A percentile compares a stretch with the other conserved stretches of the same genome.
phyloP scores from a whole-genome alignment of 2,797 vertebrate species.

The Chlorospingus flavigularis region DNA sequence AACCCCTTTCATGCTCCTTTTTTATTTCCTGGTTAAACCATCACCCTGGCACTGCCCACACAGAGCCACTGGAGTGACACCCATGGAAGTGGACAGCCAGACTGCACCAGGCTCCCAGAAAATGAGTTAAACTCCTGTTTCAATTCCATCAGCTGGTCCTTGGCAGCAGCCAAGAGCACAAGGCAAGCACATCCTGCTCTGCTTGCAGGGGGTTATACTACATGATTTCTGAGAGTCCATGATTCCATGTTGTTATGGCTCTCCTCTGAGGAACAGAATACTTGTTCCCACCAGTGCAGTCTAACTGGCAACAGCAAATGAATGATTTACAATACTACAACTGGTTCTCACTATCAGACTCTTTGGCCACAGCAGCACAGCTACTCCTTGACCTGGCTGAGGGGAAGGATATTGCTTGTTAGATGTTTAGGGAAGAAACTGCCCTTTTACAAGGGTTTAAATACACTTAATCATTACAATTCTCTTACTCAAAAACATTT shows the following conservation, averaged over 20 bases:
- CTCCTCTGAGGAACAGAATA: background rate
- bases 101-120: too few relatives aligned
- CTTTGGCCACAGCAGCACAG: background rate
- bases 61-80: background rate
- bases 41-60: background rate
- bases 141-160: rapidly evolving
- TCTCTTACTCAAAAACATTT: background rate
- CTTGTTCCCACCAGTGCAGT: rapidly evolving
- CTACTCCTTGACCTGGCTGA: background rate
- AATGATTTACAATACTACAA: background rate
- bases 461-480: background rate
- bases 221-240: background rate
- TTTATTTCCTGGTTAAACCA: background rate
- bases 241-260: rapidly evolving
- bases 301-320: rapidly evolving
- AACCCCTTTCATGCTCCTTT: rapidly evolving
- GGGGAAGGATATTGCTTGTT: background rate
- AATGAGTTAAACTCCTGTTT: rapidly evolving
- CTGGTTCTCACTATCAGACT: background rate
- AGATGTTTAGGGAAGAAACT: background rate
- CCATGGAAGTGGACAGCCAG: too few relatives aligned
- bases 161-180: rapidly evolving
- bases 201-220: background rate
- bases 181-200: background rate
- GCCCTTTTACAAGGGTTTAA: background rate